Evolutionary conservation across 35 echinoderm and acorn worm genomes (phyloP).

Genomic region (Heliocidaris erythrogramma): DNA sequence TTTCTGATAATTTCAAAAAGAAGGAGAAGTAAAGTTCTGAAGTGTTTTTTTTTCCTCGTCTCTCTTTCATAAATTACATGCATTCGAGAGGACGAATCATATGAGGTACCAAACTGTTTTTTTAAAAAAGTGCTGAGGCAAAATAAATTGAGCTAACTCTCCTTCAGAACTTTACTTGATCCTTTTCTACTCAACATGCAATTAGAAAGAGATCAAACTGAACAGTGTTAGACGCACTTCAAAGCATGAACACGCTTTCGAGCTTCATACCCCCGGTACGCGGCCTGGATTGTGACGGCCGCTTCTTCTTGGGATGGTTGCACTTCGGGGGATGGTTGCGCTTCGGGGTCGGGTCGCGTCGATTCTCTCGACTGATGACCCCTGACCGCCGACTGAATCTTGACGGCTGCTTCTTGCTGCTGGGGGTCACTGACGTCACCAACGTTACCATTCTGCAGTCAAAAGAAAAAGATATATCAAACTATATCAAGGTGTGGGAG

Average conservation of each 20-base stretch:
- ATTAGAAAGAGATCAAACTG: neutral
- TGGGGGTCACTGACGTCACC: slow-evolving; percentile 95
- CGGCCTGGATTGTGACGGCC: slow-evolving; percentile 76
- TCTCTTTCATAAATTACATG: too few relatives aligned
- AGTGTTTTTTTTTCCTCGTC: too few relatives aligned
- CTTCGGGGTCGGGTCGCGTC: neutral
- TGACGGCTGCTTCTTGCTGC: slow-evolving; percentile 91
- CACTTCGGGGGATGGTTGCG: neutral
- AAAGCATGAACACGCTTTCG: slow-evolving; percentile 80
- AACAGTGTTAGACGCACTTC: slow-evolving; percentile 82
- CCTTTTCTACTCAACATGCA: neutral
- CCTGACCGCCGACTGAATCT: slow-evolving; percentile 83
- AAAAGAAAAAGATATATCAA: neutral
- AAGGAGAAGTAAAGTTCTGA: too few relatives aligned
- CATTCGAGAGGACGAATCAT: too few relatives aligned
- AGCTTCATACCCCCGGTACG: slow-evolving; percentile 85
- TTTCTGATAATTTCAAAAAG: too few relatives aligned
- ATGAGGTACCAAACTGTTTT: too few relatives aligned
- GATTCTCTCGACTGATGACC: slow-evolving; percentile 84
- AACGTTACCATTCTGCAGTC: slow-evolving; percentile 76
- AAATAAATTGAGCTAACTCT: too few relatives aligned
- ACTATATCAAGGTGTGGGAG: neutral
- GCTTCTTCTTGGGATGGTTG: slow-evolving; percentile 62
- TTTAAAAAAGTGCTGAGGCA: too few relatives aligned
- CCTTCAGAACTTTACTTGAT: neutral